Evolutionary conservation across 2,797 vertebrate species (phyloP).

Genomic region (Nannoperca australis): DNA sequence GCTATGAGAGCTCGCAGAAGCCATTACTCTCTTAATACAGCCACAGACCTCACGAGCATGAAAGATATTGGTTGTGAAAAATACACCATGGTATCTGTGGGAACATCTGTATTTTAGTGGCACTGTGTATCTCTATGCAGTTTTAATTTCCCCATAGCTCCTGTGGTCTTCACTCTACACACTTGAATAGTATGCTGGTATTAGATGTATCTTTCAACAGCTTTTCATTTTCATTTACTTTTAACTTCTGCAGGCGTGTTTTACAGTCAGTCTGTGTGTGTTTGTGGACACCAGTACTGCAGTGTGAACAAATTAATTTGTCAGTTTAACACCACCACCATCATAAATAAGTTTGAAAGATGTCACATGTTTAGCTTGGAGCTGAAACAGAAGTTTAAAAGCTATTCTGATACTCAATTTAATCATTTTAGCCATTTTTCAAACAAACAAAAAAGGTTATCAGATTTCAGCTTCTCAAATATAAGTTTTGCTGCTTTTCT

Average conservation of each 20-base stretch:
- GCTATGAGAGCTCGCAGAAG: slow-evolving; percentile 11
- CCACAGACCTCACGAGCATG: slow-evolving; percentile 24
- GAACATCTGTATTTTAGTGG: slow-evolving; percentile 17
- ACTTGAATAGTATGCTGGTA: not conserved
- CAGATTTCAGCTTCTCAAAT: not conserved
- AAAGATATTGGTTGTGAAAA: slow-evolving; percentile 17
- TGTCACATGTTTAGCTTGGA: not conserved
- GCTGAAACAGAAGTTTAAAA: not conserved
- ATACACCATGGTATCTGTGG: slow-evolving; percentile 1
- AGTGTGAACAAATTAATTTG: not conserved
- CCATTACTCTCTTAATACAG: slow-evolving; percentile 43
- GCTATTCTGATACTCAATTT: not conserved
- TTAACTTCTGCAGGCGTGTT: too few relatives aligned
- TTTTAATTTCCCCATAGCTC: not conserved
- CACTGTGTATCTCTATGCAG: not conserved
- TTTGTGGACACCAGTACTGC: not conserved
- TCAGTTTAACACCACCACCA: not conserved
- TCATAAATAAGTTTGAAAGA: not conserved
- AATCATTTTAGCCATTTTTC: not conserved
- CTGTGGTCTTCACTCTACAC: not conserved
- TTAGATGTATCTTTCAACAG: not conserved
- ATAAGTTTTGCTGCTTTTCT: not conserved
- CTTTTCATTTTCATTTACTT: not conserved
- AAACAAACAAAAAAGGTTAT: not conserved
- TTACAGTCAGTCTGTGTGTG: not conserved